Evolutionary conservation across 2,888 invertebrate species (phyloP), one percentile per base, ranked within the genome.

Genomic region (Argyresthia goedartella): DNA sequence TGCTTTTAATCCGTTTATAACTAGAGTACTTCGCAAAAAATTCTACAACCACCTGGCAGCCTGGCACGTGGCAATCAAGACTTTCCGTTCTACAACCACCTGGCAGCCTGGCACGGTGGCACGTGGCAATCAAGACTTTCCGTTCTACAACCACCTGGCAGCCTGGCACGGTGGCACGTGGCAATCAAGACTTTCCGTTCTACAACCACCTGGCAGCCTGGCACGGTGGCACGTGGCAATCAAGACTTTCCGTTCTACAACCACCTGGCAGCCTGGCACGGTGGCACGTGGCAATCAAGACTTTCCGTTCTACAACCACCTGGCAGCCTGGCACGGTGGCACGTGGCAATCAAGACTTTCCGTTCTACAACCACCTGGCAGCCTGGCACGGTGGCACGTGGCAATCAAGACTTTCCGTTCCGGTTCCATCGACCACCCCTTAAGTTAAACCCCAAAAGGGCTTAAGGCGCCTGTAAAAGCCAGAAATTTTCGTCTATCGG

Each of bases 211-310:
- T n/a, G n/a, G n/a, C n/a, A n/a, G n/a, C n/a, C n/a, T n/a, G n/a
- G n/a, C n/a, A n/a, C n/a, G n/a, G n/a, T n/a, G n/a, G 66, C 80
- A 69, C 80, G 80, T 80, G 80, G 69, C 78, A 68, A 66, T 64
- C 64, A 60, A 59, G 60, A 59, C 61, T 69, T 74, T 76, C 79
- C 76, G 70, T 71, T 69, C 56, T n/a, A n/a, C n/a, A n/a, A n/a
- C n/a, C n/a, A n/a, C n/a, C n/a, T n/a, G n/a, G n/a, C n/a, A n/a
- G n/a, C n/a, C n/a, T n/a, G n/a, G n/a, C n/a, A n/a, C n/a, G n/a
- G n/a, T n/a, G n/a, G 66, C 80, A 69, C 80, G 80, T 80, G 80
- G 69, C 78, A 68, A 66, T 64, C 64, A 60, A 59, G 60, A 59
- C 61, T 69, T 74, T 76, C 79, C 76, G 70, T 71, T 69, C 56